These are phyloP conservation scores for Salminus brasiliensis DNA, from an alignment of 2,113 vertebrate genomes.

Conservation along the genomic window DNA sequence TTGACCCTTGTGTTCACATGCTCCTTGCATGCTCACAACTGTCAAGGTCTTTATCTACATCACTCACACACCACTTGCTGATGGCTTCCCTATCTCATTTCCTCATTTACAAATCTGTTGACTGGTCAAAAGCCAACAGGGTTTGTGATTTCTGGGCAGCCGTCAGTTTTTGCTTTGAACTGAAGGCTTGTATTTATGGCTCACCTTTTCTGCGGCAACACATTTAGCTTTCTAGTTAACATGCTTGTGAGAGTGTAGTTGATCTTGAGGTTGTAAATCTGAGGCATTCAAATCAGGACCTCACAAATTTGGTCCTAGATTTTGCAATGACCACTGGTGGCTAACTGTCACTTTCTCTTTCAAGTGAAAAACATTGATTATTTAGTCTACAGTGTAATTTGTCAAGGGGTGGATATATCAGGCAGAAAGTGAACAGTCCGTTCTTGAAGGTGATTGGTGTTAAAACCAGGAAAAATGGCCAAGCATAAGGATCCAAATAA, in stretches of 20 bases:
- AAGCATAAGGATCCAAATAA: too few relatives aligned
- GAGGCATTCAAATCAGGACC: background rate
- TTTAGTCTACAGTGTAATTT: too few relatives aligned
- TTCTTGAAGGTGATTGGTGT: too few relatives aligned
- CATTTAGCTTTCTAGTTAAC: background rate
- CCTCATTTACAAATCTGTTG: slow-evolving; percentile 1
- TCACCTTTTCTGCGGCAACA: background rate
- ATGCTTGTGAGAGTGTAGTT: background rate
- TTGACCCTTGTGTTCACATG: background rate
- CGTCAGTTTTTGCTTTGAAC: background rate
- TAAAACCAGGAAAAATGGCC: too few relatives aligned
- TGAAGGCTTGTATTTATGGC: background rate
- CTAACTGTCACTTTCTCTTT: background rate
- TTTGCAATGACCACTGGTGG: too few relatives aligned
- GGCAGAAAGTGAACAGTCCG: too few relatives aligned
- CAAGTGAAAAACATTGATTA: too few relatives aligned
- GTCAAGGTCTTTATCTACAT: background rate
- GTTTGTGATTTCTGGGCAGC: background rate
- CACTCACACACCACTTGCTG: background rate
- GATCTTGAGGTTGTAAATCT: background rate
- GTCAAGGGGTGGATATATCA: too few relatives aligned
- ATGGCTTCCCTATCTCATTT: slow-evolving; percentile 34
- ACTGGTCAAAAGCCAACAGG: background rate
- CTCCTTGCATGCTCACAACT: background rate
- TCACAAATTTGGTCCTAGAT: too few relatives aligned